A percentile compares a stretch with the other conserved stretches of the same genome.
These are phyloP conservation scores for Norana najaformis DNA, from an alignment of 2,888 invertebrate species.

Conservation along the genomic window DNA sequence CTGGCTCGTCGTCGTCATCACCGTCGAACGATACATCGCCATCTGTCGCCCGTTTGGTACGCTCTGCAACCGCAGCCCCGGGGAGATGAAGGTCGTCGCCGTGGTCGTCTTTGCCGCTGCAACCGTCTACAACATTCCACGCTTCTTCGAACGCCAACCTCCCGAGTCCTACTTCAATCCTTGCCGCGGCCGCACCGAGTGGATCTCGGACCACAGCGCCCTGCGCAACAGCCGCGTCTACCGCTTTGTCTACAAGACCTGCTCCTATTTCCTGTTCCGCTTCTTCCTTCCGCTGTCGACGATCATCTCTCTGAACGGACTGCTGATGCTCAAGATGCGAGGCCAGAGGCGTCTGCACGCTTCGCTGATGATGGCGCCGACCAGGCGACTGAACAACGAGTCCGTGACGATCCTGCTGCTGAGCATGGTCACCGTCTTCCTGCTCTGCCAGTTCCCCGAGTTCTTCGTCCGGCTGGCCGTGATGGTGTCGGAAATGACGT, in stretches of 20 bases:
- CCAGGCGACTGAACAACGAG: conserved; percentile 34
- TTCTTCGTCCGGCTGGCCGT: conserved; percentile 35
- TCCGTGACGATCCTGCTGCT: conserved; percentile 43
- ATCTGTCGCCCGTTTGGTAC: conserved; percentile 44
- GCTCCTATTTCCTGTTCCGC: conserved; percentile 42
- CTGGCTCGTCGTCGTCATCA: conserved; percentile 45
- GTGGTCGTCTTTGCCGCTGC: conserved; percentile 40
- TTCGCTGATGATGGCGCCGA: conserved; percentile 36
- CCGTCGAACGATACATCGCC: conserved; percentile 45
- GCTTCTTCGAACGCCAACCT: conserved; percentile 42
- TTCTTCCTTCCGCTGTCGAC: conserved; percentile 41
- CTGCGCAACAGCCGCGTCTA: conserved; percentile 39
- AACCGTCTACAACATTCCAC: conserved; percentile 44
- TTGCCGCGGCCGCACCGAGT: conserved; percentile 28
- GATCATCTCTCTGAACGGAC: conserved; percentile 43
- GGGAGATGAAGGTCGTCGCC: conserved; percentile 38
- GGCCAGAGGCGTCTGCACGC: conserved; percentile 33
- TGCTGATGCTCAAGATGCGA: conserved; percentile 37
- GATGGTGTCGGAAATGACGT: conserved; percentile 25
- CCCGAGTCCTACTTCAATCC: conserved; percentile 21
- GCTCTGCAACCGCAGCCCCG: conserved; percentile 42
- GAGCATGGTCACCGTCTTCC: conserved; percentile 42
- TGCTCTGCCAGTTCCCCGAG: conserved; percentile 42
- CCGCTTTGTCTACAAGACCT: conserved; percentile 43
- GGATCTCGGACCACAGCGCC: conserved; percentile 27